Base-by-base conservation (phyloP, 1,140 invertebrate genomes). In the Reticulitermes speratus region DNA sequence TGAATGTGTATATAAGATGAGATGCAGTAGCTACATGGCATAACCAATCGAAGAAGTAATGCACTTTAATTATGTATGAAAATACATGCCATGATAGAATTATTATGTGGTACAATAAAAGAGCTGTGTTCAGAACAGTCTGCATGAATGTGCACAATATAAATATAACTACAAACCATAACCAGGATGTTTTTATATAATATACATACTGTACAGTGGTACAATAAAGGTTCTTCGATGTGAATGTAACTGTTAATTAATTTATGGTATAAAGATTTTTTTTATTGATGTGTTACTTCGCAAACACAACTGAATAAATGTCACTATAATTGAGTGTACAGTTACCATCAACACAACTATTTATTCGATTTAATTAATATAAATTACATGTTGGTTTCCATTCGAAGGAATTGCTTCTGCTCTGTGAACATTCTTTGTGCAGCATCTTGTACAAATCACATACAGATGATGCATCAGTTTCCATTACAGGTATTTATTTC, bases 61-160 rank as follows among this genome's bases (percentile, higher is more conserved):
- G 48, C 44, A 44, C 48, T 84, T 52, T 52, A 30, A 84, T 84
- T 45, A 59, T n/a, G 16, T n/a, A 30, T 75, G 38, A 83, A 52
- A 32, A 16, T 2, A 84, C 59, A 84, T 52, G 16, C n/a, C 21
- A 84, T 84, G n/a, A 59, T 84, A 84, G 85, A 81, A 2, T 85
- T 81, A 85, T 75, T 85, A 59, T 44, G 75, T 85, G 85, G 85
- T 85, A 85, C 85, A 85, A 81, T 85, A 85, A 85, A 85, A 45
- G 83, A 81, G 65, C 75, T 85, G 85, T 85, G 85, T 85, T 85
- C 85, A 81, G 55, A 59, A 38, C 65, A 81, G 19, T 82, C 48
- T 84, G 38, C 55, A 48, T 55, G 45, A 21, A 48, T 45, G 44
- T 84, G 83, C 83, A 52, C 83, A 30, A 25, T 19, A 52, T 25